Evolutionary conservation across 2,888 invertebrate species (phyloP).

Genomic region (Dexiosoma caninum): DNA sequence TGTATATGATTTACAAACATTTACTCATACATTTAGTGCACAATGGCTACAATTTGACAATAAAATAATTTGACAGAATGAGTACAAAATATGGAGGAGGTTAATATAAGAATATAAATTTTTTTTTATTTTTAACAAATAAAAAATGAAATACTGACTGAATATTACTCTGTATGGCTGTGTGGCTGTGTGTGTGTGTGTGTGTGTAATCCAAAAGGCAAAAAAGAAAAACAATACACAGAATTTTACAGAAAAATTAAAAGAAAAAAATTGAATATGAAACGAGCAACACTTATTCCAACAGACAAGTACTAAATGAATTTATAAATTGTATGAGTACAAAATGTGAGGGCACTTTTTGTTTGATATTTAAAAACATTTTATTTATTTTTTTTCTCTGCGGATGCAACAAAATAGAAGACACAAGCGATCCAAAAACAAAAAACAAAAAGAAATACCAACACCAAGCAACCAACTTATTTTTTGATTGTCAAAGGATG

Average conservation of each 20-base stretch:
- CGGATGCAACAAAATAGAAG: neutral
- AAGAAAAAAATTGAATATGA: neutral
- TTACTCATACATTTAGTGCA: neutral
- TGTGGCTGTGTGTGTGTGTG: too few relatives aligned
- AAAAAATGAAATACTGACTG: slow-evolving; percentile 32
- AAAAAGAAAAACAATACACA: neutral
- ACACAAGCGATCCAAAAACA: neutral
- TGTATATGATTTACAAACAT: slow-evolving; percentile 3
- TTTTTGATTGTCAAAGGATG: slow-evolving; percentile 38
- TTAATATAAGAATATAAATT: neutral
- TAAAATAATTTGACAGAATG: slow-evolving; percentile 67
- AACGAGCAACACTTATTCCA: slow-evolving; percentile 54
- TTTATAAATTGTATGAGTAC: slow-evolving; percentile 36
- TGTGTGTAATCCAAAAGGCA: too few relatives aligned
- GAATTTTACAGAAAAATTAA: neutral
- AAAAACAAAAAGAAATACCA: neutral
- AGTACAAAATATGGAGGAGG: slow-evolving; percentile 66
- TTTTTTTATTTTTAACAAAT: slow-evolving; percentile 8
- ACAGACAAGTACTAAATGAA: slow-evolving; percentile 61
- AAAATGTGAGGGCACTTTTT: slow-evolving; percentile 48
- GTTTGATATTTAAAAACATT: slow-evolving; percentile 37
- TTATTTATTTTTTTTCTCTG: neutral
- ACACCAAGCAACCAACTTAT: neutral
- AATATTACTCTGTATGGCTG: slow-evolving; percentile 12
- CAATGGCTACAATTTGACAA: slow-evolving; percentile 60